phyloP scores from a whole-genome alignment of 2,797 vertebrate genomes.

The Podarcis siculus region DNA sequence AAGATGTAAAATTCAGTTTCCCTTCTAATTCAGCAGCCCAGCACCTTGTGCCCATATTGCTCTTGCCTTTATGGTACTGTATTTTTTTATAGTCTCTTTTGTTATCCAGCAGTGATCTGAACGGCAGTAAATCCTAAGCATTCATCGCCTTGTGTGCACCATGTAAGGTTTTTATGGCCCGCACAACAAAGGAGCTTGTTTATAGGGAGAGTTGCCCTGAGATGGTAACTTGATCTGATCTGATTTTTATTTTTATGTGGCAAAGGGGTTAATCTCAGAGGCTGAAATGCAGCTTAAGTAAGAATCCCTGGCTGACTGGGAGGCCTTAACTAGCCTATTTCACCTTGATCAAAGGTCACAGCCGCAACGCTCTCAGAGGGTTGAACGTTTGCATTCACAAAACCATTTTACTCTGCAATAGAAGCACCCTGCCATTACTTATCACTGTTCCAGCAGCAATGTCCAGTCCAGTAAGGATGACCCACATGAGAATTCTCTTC shows the following conservation, averaged over 20 bases:
- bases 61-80: conserved; percentile 46
- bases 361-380: not conserved
- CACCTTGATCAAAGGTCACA: conserved; percentile 1
- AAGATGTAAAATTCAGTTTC: conserved; percentile 51
- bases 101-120: conserved; percentile 38
- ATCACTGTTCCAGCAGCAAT: not conserved
- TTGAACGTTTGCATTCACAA: not conserved
- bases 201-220: conserved; percentile 9
- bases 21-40: conserved; percentile 35
- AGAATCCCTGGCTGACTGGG: not conserved
- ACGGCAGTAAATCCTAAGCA: conserved; percentile 44
- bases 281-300: not conserved
- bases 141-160: conserved; percentile 10
- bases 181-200: not conserved
- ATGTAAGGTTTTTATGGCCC: conserved; percentile 52
- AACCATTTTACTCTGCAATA: not conserved
- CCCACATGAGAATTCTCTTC: not conserved
- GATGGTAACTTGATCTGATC: not conserved
- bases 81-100: conserved; percentile 18
- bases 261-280: not conserved
- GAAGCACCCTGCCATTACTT: not conserved
- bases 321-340: not conserved
- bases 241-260: not conserved
- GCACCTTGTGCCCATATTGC: conserved; percentile 47
- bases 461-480: not conserved